Base-by-base conservation (phyloP, 2,888 invertebrate genomes). In the Ochropleura plecta region DNA sequence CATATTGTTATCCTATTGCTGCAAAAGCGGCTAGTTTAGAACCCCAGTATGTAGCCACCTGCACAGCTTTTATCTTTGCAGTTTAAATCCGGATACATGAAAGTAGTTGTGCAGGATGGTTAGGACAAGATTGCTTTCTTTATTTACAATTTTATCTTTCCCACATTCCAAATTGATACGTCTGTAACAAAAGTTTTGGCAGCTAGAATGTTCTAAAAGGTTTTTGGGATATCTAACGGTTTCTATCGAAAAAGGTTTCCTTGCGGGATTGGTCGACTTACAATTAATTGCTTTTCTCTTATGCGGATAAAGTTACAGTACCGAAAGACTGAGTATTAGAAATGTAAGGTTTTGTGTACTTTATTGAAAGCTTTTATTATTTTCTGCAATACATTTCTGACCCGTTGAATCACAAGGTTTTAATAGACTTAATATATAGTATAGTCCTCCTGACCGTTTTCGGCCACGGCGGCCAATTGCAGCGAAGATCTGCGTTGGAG, bases 261-360 rank as follows among this genome's bases (percentile, higher is more conserved):
- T 55, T 63, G 9, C 7, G n/a, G 44, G 14, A 57, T 72, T 40
- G n/a, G 48, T 49, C 10, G 14, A 62, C 69, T 78, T 18, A 57
- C 14, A 71, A 49, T 63, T 49, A 48, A n/a, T n/a, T n/a, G n/a
- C 5, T 53, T 81, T 73, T 68, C 42, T 65, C n/a, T 75, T n/a
- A 49, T 65, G 30, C 30, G 48, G n/a, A 20, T 59, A 53, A 66
- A 53, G 30, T 53, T 46, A 44, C 12, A 20, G 49, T 44, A 20
- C 46, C 30, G 20, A 66, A 80, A 14, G 48, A n/a, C 10, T 12
- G 62, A 57, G 30, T 51, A 14, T 46, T 40, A 42, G 9, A 44
- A 53, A 66, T 59, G 40, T 42, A 8, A 51, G 20, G 48, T 49
- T 51, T 51, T 64, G 30, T 57, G 63, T 42, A n/a, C 42, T n/a